phyloP scores from a whole-genome alignment of 1,140 invertebrate genomes.

The Agrilus planipennis region DNA sequence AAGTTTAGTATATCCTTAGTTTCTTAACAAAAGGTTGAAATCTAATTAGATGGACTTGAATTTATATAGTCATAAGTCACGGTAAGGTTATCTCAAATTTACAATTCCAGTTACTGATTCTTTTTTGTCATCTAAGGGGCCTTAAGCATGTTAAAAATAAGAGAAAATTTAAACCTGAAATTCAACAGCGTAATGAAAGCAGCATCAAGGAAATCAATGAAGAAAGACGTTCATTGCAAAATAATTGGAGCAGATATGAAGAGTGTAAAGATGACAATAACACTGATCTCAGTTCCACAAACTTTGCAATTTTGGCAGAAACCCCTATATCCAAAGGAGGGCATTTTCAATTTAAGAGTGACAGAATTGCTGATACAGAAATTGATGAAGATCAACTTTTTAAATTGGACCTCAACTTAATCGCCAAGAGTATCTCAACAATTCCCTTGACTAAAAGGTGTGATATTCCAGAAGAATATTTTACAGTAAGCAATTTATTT shows the following conservation, averaged over 20 bases:
- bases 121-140: too few species aligned
- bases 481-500: constrained; percentile 23
- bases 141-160: too few species aligned
- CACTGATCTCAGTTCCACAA: not conserved
- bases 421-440: constrained; percentile 18
- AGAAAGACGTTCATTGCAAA: constrained; percentile 9
- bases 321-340: constrained; percentile 20
- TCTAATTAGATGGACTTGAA: too few species aligned
- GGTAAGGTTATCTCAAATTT: too few species aligned
- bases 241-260: constrained; percentile 25
- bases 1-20: too few species aligned
- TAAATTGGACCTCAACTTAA: constrained; percentile 19
- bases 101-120: too few species aligned
- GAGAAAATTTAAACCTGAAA: too few species aligned
- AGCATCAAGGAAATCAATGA: not conserved
- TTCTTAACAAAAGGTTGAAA: too few species aligned
- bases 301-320: constrained; percentile 20
- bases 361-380: constrained; percentile 10
- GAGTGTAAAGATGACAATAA: constrained; percentile 1
- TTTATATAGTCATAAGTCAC: too few species aligned
- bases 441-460: constrained; percentile 21
- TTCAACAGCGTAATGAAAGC: too few species aligned
- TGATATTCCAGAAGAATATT: constrained; percentile 17
- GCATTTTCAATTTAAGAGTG: constrained; percentile 23
- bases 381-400: constrained; percentile 16